Evolutionary conservation across 2,113 vertebrate species (phyloP).

Genomic region (Toxotes chatareus): DNA sequence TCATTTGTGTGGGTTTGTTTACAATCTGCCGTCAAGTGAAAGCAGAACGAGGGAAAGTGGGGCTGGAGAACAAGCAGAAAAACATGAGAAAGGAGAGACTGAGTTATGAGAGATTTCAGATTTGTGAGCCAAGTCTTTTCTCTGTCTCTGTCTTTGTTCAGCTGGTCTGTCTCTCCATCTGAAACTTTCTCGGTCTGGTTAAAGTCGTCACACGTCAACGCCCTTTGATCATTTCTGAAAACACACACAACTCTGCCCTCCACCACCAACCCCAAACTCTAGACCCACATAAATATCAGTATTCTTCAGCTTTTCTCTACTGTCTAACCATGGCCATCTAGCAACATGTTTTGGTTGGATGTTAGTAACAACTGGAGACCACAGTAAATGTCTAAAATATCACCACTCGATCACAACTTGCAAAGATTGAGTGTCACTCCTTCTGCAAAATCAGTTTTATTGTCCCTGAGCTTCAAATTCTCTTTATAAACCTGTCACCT

Average conservation of each 20-base stretch:
- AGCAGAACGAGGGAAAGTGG: slow-evolving; percentile 25
- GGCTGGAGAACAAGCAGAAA: slow-evolving; percentile 25
- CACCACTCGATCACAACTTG: neutral
- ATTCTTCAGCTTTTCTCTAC: neutral
- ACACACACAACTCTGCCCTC: neutral
- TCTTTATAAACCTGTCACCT: slow-evolving; percentile 8
- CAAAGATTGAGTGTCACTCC: neutral
- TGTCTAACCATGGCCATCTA: neutral
- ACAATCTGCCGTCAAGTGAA: slow-evolving; percentile 52
- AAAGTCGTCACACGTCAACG: neutral
- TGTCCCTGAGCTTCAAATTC: neutral
- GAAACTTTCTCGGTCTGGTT: neutral
- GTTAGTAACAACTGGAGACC: neutral
- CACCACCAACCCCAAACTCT: neutral
- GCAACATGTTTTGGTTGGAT: neutral
- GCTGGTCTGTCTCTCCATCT: neutral
- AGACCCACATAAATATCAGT: slow-evolving; percentile 14
- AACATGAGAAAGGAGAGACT: slow-evolving; percentile 12
- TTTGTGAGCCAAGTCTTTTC: slow-evolving; percentile 14
- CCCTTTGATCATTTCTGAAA: neutral
- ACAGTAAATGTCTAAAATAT: slow-evolving; percentile 5
- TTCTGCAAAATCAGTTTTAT: neutral
- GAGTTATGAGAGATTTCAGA: slow-evolving; percentile 11
- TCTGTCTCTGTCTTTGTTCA: slow-evolving; percentile 7
- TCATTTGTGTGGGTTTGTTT: slow-evolving; percentile 70